These are phyloP conservation scores for Onchidella celtica DNA, from an alignment of 2,888 invertebrate genomes.

Conservation along the genomic window DNA sequence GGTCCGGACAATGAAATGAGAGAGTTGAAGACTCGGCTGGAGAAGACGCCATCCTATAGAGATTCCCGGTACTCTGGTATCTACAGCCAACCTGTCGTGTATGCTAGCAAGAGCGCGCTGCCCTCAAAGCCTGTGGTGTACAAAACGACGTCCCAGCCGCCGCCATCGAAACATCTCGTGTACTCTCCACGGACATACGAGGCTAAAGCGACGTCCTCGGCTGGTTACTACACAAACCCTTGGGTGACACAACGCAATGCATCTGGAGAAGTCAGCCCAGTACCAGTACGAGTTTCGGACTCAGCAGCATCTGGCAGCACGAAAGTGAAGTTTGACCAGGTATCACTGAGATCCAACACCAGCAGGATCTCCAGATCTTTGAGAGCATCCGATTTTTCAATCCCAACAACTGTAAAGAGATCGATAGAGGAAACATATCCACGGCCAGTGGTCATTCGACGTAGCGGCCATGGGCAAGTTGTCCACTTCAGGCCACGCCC, in stretches of 20 bases:
- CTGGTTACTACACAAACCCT: slow-evolving; percentile 26
- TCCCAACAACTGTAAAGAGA: slow-evolving; percentile 43
- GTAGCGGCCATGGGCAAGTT: background rate
- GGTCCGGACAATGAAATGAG: background rate
- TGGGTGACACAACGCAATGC: slow-evolving; percentile 41
- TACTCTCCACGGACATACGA: slow-evolving; percentile 13
- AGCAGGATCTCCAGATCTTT: slow-evolving; percentile 14
- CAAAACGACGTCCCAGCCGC: background rate
- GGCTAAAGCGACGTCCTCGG: background rate
- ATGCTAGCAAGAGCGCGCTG: too few species aligned
- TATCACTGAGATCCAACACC: slow-evolving; percentile 5
- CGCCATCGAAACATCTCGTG: background rate
- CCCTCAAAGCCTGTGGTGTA: background rate
- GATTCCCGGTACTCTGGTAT: too few species aligned
- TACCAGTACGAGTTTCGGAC: too few species aligned
- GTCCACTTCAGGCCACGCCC: slow-evolving; percentile 7
- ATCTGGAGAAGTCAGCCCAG: slow-evolving; percentile 24
- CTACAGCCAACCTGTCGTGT: too few species aligned
- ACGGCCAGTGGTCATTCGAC: background rate
- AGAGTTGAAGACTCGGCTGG: background rate
- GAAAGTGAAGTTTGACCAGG: slow-evolving; percentile 16
- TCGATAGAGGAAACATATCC: slow-evolving; percentile 51
- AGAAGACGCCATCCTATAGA: too few species aligned
- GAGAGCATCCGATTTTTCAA: background rate
- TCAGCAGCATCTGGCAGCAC: background rate